Evolutionary conservation across 1,140 invertebrate genomes (phyloP).

Genomic region (Agrypnia vestita): DNA sequence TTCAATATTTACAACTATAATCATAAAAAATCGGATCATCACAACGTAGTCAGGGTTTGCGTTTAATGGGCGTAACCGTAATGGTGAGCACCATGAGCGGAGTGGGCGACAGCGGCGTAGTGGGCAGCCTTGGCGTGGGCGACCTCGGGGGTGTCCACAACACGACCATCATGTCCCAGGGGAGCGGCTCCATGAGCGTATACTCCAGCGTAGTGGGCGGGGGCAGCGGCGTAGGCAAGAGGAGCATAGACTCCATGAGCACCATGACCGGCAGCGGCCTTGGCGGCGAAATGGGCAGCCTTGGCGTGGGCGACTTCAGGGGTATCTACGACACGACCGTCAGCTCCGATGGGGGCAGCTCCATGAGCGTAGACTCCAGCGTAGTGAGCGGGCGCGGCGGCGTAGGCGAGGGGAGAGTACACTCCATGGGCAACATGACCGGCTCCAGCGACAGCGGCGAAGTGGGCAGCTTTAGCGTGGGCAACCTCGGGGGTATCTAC

Average conservation of each 20-base stretch:
- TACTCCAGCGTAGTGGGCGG: slow-evolving; percentile 58
- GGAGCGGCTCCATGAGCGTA: slow-evolving; percentile 27
- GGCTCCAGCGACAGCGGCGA: no score
- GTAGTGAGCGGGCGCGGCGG: no score
- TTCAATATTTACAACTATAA: no score
- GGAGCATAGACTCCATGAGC: slow-evolving; percentile 55
- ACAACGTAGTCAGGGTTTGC: no score
- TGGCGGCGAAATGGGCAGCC: slow-evolving; percentile 70
- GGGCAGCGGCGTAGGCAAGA: background rate
- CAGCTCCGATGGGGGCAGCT: no score
- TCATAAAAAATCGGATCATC: no score
- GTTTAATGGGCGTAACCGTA: background rate
- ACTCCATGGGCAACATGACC: no score
- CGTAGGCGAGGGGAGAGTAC: no score
- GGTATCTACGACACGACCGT: slow-evolving; percentile 61
- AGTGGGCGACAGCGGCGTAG: background rate
- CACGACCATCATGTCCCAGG: slow-evolving; percentile 61
- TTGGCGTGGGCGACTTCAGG: slow-evolving; percentile 70
- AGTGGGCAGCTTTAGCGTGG: no score
- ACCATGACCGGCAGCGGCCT: slow-evolving; percentile 23
- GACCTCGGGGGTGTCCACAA: slow-evolving; percentile 70
- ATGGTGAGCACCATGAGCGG: background rate
- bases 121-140: slow-evolving; percentile 68
- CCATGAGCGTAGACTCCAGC: no score
- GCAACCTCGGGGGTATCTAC: no score